A percentile compares a stretch with the other conserved stretches of the same genome.
Evolutionary conservation across 2,113 vertebrate genomes (phyloP).

Genomic region (Tragelaphus strepsiceros): DNA sequence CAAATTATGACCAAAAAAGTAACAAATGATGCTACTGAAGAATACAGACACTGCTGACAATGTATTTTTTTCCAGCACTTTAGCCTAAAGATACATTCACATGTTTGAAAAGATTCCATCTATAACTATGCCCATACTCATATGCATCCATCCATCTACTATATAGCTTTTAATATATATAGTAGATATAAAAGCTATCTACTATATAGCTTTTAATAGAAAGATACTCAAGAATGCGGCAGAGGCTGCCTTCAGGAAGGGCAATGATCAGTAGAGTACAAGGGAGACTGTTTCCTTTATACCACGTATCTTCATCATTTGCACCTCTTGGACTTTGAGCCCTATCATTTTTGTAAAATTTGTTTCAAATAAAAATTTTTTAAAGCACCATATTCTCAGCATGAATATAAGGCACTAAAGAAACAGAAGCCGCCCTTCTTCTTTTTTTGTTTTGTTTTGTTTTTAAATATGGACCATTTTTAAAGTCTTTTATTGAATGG

Average conservation of each 20-base stretch:
- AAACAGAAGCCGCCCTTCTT: not conserved
- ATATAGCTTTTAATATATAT: not conserved
- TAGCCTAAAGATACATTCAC: not conserved
- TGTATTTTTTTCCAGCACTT: not conserved
- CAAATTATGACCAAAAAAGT: not conserved
- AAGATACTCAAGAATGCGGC: not conserved
- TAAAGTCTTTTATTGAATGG: not conserved
- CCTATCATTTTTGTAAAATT: not conserved
- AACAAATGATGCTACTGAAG: not conserved
- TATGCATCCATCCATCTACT: no score
- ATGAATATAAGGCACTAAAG: not conserved
- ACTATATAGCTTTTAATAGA: not conserved
- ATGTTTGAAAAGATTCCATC: not conserved
- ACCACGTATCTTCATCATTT: not conserved
- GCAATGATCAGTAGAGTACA: not conserved
- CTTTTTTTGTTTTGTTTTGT: not conserved
- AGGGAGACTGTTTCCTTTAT: not conserved
- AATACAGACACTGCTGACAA: not conserved
- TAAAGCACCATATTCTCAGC: not conserved
- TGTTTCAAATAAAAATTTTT: not conserved
- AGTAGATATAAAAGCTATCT: not conserved
- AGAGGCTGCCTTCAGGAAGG: not conserved
- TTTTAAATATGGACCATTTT: not conserved
- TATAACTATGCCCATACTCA: not conserved
- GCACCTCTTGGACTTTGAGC: not conserved